Percentiles rank a stretch among this genome's conserved stretches.
Conservation (phyloP, 2,113 vertebrate genomes). For the Connochaetes taurinus region DNA sequence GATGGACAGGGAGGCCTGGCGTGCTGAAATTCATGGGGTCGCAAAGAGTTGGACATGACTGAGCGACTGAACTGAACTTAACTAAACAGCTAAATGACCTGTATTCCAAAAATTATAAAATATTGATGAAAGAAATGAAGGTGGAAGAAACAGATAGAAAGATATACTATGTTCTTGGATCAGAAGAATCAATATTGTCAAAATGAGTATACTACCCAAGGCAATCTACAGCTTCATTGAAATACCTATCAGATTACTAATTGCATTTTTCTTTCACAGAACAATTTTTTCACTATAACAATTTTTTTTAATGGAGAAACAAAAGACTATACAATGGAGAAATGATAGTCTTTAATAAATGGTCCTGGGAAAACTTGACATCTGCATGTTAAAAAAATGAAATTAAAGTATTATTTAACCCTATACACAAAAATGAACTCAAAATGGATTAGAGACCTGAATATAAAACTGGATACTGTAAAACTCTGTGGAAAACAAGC, state of each 20-base stretch:
- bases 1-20: too few relatives aligned
- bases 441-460: neutral
- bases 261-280: neutral
- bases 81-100: neutral
- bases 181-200: neutral
- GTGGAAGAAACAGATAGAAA: neutral
- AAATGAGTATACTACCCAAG: neutral
- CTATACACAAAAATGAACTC: neutral
- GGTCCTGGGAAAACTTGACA: neutral
- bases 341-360: neutral
- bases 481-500: neutral
- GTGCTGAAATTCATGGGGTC: too few relatives aligned
- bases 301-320: neutral
- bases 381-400: neutral
- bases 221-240: neutral
- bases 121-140: neutral
- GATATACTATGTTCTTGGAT: neutral
- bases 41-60: too few relatives aligned
- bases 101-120: neutral
- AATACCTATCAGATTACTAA: neutral
- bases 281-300: neutral
- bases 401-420: neutral
- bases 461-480: neutral
- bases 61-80: too few relatives aligned
- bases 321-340: neutral